Percentiles rank a stretch among this genome's conserved stretches.
These are phyloP conservation scores for Dolichopus griseipennis DNA, from an alignment of 2,888 invertebrate genomes.

Conservation along the genomic window DNA sequence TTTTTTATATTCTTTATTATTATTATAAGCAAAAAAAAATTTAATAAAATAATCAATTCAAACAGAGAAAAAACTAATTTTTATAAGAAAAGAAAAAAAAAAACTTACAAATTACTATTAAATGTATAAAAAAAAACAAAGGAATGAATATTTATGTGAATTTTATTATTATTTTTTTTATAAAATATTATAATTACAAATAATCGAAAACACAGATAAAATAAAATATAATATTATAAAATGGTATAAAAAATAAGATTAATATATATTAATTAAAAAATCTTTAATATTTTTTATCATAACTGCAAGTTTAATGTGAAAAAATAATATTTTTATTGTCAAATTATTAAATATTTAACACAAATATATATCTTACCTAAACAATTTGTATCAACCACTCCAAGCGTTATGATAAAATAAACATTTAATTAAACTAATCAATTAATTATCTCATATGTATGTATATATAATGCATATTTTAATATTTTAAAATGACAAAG, in stretches of 20 bases:
- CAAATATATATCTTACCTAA: neutral
- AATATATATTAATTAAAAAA: neutral
- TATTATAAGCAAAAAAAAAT: too few relatives aligned
- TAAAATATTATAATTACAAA: neutral
- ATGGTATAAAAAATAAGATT: too few relatives aligned
- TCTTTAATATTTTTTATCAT: neutral
- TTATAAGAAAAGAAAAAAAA: too few relatives aligned
- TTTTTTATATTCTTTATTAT: too few relatives aligned
- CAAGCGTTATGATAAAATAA: neutral
- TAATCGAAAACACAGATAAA: too few relatives aligned
- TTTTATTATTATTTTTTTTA: neutral
- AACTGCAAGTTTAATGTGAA: neutral
- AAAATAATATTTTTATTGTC: neutral
- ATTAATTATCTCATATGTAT: neutral
- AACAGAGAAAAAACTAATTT: too few relatives aligned
- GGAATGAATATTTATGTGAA: conserved; percentile 2
- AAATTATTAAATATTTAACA: neutral
- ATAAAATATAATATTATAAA: too few relatives aligned
- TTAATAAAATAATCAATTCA: too few relatives aligned
- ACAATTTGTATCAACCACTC: neutral
- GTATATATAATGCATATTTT: too few relatives aligned
- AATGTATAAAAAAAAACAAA: neutral
- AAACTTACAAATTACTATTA: too few relatives aligned
- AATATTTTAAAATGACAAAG: too few relatives aligned
- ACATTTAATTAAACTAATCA: neutral